Conservation (phyloP, 2,888 invertebrate species). For the Anticlea derivata region DNA sequence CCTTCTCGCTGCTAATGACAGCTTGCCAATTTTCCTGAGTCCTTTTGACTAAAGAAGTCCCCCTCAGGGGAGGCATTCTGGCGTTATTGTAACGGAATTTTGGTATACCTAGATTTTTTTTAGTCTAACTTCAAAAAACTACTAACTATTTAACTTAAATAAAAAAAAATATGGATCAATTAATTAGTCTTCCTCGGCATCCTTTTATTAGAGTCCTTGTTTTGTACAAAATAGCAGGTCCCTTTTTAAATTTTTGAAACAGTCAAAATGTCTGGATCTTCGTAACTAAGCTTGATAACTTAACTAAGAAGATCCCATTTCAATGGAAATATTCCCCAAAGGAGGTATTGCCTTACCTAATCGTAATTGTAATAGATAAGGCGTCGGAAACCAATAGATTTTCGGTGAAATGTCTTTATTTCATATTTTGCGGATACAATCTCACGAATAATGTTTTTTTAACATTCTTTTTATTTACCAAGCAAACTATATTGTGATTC, state of each 20-base stretch:
- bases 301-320: conserved; percentile 39
- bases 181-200: conserved; percentile 21
- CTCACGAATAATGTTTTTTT: no score
- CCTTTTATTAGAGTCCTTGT: conserved; percentile 11
- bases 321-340: conserved; percentile 53
- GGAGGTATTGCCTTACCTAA: conserved; percentile 53
- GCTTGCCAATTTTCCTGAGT: no score
- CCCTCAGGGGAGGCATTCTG: no score
- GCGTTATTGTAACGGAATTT: no score
- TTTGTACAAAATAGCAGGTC: conserved; percentile 5
- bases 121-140: no score
- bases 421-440: no score
- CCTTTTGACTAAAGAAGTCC: no score
- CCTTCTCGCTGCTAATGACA: no score
- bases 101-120: no score
- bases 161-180: background rate
- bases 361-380: conserved; percentile 54
- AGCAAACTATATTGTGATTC: no score
- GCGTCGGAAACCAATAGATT: conserved; percentile 33
- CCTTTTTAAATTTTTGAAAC: conserved; percentile 2
- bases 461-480: no score
- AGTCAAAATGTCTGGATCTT: conserved; percentile 20
- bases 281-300: conserved; percentile 8
- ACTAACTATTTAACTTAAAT: background rate
- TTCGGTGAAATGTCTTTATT: conserved; percentile 3